Conservation (phyloP, 2,888 invertebrate species). For the Myopa testacea region DNA sequence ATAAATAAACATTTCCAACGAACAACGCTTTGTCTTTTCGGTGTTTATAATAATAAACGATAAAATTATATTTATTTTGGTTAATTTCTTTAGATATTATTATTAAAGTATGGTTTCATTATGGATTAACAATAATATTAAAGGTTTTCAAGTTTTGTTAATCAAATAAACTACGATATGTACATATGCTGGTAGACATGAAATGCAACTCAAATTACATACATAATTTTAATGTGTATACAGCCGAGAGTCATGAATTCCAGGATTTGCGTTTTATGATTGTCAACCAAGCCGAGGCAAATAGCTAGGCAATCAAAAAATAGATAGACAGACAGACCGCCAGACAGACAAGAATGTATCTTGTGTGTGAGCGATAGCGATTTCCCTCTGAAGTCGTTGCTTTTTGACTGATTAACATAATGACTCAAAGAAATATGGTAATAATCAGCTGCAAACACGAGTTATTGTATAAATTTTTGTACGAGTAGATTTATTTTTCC, state of each 20-base stretch:
- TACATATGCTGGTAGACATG: not conserved
- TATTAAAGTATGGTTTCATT: too few species aligned
- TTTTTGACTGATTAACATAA: conserved; percentile 49
- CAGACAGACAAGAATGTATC: not conserved
- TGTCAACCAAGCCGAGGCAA: conserved; percentile 6
- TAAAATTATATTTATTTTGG: too few species aligned
- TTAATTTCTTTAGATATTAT: too few species aligned
- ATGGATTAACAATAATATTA: too few species aligned
- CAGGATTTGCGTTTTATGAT: conserved; percentile 24
- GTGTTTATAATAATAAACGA: too few species aligned
- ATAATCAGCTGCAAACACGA: not conserved
- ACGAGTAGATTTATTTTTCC: too few species aligned
- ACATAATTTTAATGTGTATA: conserved; percentile 5
- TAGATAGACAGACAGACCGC: not conserved
- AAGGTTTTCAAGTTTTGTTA: too few species aligned
- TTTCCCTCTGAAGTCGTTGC: conserved; percentile 1
- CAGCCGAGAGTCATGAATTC: not conserved
- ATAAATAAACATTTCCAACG: too few species aligned
- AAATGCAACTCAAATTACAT: not conserved
- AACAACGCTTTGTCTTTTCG: too few species aligned
- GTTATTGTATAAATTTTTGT: not conserved
- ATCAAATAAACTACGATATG: too few species aligned
- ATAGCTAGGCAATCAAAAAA: not conserved
- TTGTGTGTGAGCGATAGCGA: too few species aligned
- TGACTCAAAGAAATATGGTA: conserved; percentile 46